These are phyloP conservation scores for Muntiacus reevesi DNA, from an alignment of 2,113 vertebrate species.

Conservation along the genomic window DNA sequence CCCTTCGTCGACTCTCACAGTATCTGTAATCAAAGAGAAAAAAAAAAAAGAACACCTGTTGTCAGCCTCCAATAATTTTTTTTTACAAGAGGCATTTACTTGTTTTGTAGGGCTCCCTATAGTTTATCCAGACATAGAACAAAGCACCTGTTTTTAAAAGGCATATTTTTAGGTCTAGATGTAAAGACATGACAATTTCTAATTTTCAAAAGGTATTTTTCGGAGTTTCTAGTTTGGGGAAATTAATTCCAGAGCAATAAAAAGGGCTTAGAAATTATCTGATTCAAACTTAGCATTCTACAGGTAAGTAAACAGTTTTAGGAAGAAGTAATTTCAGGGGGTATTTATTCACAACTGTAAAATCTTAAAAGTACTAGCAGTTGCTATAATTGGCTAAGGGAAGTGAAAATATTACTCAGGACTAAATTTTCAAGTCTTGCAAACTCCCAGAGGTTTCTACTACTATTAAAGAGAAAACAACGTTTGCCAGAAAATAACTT, in stretches of 20 bases:
- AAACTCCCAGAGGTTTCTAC: background rate
- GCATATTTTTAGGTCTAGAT: background rate
- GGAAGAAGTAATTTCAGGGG: background rate
- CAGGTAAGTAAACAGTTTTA: background rate
- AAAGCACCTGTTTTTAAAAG: background rate
- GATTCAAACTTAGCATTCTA: background rate
- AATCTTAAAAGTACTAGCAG: background rate
- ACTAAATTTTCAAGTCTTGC: background rate
- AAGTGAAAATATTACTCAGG: background rate
- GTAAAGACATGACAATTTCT: background rate
- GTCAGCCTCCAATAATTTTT: conserved; percentile 23
- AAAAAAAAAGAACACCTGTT: background rate
- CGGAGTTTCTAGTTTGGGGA: background rate
- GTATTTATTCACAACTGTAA: background rate
- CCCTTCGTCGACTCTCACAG: conserved; percentile 99
- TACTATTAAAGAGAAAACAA: background rate
- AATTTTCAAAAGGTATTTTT: background rate
- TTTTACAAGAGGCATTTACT: background rate
- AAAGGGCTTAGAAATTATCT: background rate
- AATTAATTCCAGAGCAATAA: conserved; percentile 30
- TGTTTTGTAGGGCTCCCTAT: background rate
- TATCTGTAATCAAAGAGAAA: conserved; percentile 86
- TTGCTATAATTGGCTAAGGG: background rate
- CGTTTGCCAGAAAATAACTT: background rate
- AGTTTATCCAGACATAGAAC: conserved; percentile 10